Evolutionary conservation across 35 echinoderm and acorn worm genomes (phyloP).

Genomic region (Stichopus chloronotus): DNA sequence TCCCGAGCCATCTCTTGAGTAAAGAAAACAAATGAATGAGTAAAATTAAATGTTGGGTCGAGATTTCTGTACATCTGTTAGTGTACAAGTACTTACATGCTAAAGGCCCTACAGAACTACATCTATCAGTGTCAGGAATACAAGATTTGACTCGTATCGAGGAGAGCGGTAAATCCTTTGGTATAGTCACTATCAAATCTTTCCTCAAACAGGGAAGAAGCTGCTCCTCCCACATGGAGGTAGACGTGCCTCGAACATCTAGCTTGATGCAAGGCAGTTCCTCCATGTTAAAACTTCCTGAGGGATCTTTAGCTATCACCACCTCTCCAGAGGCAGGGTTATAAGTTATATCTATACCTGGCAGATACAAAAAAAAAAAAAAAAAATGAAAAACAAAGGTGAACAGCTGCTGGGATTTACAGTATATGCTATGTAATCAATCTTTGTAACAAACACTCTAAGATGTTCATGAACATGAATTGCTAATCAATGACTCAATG

Average conservation of each 20-base stretch:
- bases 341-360: constrained; percentile 42
- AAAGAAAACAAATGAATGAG: background rate
- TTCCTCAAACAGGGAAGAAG: constrained; percentile 24
- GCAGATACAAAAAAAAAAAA: background rate
- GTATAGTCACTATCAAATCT: constrained; percentile 33
- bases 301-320: background rate
- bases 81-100: constrained; percentile 26
- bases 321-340: constrained; percentile 19
- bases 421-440: no score
- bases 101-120: constrained; percentile 24
- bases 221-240: constrained; percentile 19
- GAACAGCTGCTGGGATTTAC: background rate
- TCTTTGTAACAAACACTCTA: no score
- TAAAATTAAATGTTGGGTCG: background rate
- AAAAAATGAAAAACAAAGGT: background rate
- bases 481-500: no score
- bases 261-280: constrained; percentile 15
- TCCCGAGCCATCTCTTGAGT: no score
- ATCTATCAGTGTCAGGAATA: constrained; percentile 20
- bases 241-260: background rate
- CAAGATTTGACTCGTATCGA: constrained; percentile 43
- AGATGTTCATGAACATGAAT: no score
- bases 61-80: background rate
- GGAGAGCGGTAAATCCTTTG: constrained; percentile 36
- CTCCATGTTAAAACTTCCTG: constrained; percentile 18